A percentile compares a stretch with the other conserved stretches of the same genome.
phyloP scores from a whole-genome alignment of 53 echinoderm and acorn worm species.

The Stichopus horrens region DNA sequence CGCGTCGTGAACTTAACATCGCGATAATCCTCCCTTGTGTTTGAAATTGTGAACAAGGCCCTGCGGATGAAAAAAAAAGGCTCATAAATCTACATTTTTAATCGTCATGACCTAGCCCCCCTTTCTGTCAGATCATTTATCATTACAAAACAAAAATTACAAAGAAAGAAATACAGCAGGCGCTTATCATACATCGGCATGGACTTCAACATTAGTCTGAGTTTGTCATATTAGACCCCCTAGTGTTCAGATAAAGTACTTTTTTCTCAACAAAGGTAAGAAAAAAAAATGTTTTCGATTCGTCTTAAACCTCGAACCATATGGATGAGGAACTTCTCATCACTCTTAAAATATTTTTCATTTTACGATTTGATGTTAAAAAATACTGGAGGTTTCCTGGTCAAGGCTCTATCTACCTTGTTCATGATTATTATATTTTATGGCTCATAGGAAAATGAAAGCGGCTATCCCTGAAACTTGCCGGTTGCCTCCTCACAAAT shows the following conservation, averaged over 20 bases:
- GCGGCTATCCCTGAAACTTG: neutral
- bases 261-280: no score
- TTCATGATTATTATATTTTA: conserved; percentile 8
- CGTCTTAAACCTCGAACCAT: no score
- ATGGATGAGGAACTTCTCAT: no score
- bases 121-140: conserved; percentile 8
- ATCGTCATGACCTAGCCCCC: conserved; percentile 10
- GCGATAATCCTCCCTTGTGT: no score
- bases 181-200: neutral
- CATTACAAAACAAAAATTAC: neutral
- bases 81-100: neutral
- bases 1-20: no score
- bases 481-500: neutral
- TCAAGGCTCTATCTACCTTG: conserved; percentile 6
- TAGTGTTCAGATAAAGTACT: neutral
- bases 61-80: neutral
- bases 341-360: neutral
- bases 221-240: neutral
- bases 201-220: neutral
- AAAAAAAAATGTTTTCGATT: no score
- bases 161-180: neutral
- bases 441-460: conserved; percentile 13
- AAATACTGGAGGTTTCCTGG: neutral
- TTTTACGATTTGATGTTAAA: conserved; percentile 19
- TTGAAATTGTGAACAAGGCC: no score